Conservation (phyloP, 2,797 vertebrate genomes). For the Heterohyrax brucei region DNA sequence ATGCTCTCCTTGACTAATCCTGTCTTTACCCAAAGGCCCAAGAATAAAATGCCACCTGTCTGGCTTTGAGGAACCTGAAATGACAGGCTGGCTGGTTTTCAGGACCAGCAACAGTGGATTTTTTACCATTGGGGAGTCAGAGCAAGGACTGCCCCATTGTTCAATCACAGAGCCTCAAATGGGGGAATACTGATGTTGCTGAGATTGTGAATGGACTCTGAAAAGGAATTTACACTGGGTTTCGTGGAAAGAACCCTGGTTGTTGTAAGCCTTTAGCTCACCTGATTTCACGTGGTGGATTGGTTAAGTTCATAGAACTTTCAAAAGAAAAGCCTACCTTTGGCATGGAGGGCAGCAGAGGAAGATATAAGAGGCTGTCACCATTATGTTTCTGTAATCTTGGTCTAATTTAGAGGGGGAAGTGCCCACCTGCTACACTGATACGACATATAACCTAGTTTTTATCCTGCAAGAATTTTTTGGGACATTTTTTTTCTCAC, state of each 20-base stretch:
- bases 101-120: slow-evolving; percentile 72
- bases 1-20: slow-evolving; percentile 90
- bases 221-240: slow-evolving; percentile 59
- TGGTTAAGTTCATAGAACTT: slow-evolving; percentile 64
- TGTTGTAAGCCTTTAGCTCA: slow-evolving; percentile 55
- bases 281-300: slow-evolving; percentile 73
- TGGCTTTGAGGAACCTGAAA: slow-evolving; percentile 91
- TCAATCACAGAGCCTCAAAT: slow-evolving; percentile 2
- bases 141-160: neutral
- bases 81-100: slow-evolving; percentile 77
- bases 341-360: slow-evolving; percentile 80
- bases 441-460: slow-evolving; percentile 40
- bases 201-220: slow-evolving; percentile 42
- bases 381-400: slow-evolving; percentile 64
- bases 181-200: neutral
- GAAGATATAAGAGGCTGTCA: slow-evolving; percentile 80
- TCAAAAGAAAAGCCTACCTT: slow-evolving; percentile 67
- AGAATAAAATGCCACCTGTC: slow-evolving; percentile 92
- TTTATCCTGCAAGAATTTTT: slow-evolving; percentile 64
- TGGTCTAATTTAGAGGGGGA: slow-evolving; percentile 66
- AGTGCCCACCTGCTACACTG: slow-evolving; percentile 62
- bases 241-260: slow-evolving; percentile 63
- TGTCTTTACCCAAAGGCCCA: slow-evolving; percentile 91
- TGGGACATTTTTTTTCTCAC: slow-evolving; percentile 46
- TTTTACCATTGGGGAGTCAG: slow-evolving; percentile 55